phyloP scores from a whole-genome alignment of 2,888 invertebrate species.

The Acleris cristana region DNA sequence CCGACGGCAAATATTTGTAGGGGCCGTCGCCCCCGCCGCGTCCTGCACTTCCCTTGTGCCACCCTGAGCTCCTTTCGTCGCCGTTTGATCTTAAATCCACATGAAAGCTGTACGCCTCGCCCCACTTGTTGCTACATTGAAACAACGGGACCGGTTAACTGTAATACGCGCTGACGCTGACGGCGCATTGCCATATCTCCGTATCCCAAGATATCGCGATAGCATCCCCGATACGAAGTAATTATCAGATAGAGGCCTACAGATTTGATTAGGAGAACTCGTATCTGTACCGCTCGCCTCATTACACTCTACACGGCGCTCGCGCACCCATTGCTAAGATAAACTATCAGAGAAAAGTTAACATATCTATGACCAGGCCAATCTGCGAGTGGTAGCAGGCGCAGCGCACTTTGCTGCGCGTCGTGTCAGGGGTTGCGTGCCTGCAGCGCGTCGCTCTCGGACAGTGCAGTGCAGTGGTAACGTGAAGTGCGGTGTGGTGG shows the following conservation, averaged over 20 bases:
- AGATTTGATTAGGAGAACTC: slow-evolving; percentile 78
- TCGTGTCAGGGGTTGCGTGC: slow-evolving; percentile 20
- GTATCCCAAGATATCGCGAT: slow-evolving; percentile 66
- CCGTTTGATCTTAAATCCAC: slow-evolving; percentile 3
- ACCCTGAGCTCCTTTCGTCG: slow-evolving; percentile 26
- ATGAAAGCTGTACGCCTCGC: background rate
- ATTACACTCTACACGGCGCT: slow-evolving; percentile 57
- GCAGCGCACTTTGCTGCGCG: slow-evolving; percentile 10
- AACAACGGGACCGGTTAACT: slow-evolving; percentile 7
- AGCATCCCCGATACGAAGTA: slow-evolving; percentile 74
- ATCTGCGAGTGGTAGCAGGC: slow-evolving; percentile 7
- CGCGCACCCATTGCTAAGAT: slow-evolving; percentile 44
- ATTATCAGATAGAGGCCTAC: slow-evolving; percentile 77
- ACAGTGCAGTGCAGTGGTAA: slow-evolving; percentile 26
- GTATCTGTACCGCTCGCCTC: slow-evolving; percentile 59
- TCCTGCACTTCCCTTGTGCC: slow-evolving; percentile 40
- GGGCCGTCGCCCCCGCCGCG: slow-evolving; percentile 52
- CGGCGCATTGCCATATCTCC: slow-evolving; percentile 54
- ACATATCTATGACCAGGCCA: slow-evolving; percentile 39
- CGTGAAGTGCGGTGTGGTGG: slow-evolving; percentile 29
- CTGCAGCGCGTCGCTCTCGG: slow-evolving; percentile 10
- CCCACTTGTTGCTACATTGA: slow-evolving; percentile 1
- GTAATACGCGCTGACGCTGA: slow-evolving; percentile 17
- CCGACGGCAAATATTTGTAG: slow-evolving; percentile 70
- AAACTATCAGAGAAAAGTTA: slow-evolving; percentile 41